Conservation (phyloP, 2,113 vertebrate species). For the Notarius lentiginosus region DNA sequence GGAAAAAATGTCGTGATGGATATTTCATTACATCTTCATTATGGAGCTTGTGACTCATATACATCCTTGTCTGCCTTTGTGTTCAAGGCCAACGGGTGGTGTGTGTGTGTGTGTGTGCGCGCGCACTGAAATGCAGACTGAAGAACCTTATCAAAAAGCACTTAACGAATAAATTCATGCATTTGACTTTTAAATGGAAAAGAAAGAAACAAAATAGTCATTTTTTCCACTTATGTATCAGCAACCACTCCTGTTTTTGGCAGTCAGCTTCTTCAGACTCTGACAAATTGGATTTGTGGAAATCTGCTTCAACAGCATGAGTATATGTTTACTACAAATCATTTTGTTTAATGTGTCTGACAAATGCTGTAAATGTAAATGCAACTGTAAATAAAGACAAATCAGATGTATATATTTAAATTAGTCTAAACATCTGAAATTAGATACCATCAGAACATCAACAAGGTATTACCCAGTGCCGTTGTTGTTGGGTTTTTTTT, state of each 20-base stretch:
- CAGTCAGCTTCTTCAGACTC: neutral
- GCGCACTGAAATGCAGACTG: neutral
- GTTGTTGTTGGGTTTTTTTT: neutral
- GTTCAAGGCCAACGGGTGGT: conserved; percentile 8
- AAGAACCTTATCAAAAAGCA: neutral
- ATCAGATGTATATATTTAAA: neutral
- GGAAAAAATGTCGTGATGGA: conserved; percentile 31
- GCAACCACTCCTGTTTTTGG: neutral
- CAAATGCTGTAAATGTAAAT: neutral
- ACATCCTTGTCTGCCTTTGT: conserved; percentile 14
- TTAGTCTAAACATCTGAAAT: neutral
- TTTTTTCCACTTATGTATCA: neutral
- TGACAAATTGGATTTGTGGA: neutral
- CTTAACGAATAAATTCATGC: neutral
- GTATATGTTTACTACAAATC: neutral
- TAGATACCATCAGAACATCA: neutral
- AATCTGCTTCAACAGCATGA: neutral
- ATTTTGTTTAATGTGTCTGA: neutral
- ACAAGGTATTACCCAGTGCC: neutral
- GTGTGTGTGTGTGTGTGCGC: neutral
- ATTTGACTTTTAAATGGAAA: neutral
- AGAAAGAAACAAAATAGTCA: neutral
- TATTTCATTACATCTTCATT: conserved; percentile 51
- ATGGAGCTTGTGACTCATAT: conserved; percentile 21
- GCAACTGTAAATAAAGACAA: neutral